Conservation (phyloP, 2,113 vertebrate species). For the Erythrolamprus reginae region DNA sequence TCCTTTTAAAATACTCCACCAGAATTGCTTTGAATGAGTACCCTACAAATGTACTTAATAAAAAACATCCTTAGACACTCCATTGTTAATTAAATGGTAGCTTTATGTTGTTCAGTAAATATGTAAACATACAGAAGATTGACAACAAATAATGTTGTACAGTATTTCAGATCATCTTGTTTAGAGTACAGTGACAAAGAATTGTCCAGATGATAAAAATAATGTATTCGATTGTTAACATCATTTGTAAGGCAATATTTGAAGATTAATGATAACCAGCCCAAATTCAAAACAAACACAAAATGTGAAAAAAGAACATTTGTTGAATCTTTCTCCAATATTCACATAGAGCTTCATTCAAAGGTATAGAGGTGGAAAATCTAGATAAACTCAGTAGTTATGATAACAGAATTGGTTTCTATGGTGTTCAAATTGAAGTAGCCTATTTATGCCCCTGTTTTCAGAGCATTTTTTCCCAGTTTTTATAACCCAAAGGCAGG, state of each 20-base stretch:
- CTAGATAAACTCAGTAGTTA: neutral
- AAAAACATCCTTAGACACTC: neutral
- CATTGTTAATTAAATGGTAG: conserved; percentile 49
- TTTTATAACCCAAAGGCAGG: neutral
- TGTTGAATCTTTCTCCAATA: neutral
- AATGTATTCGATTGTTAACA: conserved; percentile 72
- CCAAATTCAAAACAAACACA: neutral
- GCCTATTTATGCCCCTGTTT: neutral
- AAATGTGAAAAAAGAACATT: neutral
- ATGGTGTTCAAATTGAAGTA: neutral
- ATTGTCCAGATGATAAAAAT: conserved; percentile 88
- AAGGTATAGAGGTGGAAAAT: neutral
- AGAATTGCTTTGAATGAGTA: neutral
- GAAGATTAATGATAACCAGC: neutral
- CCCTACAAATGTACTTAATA: neutral
- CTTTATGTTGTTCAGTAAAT: conserved; percentile 89
- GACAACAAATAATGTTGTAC: conserved; percentile 85
- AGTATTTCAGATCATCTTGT: conserved; percentile 95
- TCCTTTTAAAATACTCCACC: neutral
- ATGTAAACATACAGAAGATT: conserved; percentile 90
- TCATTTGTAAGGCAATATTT: neutral
- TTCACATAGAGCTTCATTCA: neutral
- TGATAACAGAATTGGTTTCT: neutral
- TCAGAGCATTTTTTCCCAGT: neutral
- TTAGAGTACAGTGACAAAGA: conserved; percentile 89